Conservation (phyloP, 2,888 invertebrate species). For the Sipha maydis region DNA sequence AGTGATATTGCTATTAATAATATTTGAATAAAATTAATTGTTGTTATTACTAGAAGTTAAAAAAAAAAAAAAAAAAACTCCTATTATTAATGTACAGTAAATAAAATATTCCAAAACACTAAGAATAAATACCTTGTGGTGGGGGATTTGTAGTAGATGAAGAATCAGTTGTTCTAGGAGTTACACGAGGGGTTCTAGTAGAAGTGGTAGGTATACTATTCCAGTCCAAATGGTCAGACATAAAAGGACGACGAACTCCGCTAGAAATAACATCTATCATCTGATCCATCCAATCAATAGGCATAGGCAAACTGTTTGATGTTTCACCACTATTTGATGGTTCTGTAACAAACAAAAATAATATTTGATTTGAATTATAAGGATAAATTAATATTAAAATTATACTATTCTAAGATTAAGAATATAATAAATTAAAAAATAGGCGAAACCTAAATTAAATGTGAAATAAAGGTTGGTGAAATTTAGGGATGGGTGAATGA, state of each 20-base stretch:
- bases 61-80: too few species aligned
- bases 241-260: constrained; percentile 46
- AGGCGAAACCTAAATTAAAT: too few species aligned
- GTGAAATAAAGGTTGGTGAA: too few species aligned
- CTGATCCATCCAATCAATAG: constrained; percentile 59
- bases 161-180: constrained; percentile 51
- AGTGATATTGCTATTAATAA: too few species aligned
- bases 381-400: too few species aligned
- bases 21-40: too few species aligned
- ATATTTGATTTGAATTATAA: not conserved
- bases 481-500: too few species aligned
- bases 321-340: not conserved
- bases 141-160: constrained; percentile 38
- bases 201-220: constrained; percentile 53
- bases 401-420: too few species aligned
- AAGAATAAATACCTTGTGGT: constrained; percentile 13
- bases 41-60: too few species aligned
- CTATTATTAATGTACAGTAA: not conserved
- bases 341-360: constrained; percentile 32
- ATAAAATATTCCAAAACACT: not conserved
- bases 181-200: constrained; percentile 56
- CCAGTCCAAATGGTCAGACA: constrained; percentile 53
- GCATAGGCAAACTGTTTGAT: constrained; percentile 26
- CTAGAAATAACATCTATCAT: constrained; percentile 60
- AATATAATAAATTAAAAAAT: too few species aligned